phyloP scores from a whole-genome alignment of 2,888 invertebrate species.

The Nysson spinosus region DNA sequence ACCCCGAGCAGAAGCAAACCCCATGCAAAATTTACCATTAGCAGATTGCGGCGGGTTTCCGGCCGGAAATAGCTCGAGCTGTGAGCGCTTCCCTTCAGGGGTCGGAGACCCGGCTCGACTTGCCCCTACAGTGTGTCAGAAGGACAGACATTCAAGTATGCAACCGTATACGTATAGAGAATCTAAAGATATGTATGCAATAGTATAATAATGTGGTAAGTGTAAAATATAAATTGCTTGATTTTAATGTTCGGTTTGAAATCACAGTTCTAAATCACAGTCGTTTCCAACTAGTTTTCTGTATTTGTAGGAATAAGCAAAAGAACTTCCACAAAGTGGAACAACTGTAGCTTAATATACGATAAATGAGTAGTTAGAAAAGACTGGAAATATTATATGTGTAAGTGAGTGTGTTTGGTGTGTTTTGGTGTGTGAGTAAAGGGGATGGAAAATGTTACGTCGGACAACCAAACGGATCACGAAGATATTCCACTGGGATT shows the following conservation, averaged over 20 bases:
- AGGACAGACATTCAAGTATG: conserved; percentile 75
- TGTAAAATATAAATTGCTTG: neutral
- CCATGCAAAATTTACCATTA: conserved; percentile 84
- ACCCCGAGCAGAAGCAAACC: conserved; percentile 46
- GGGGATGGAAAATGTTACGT: neutral
- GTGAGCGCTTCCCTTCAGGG: conserved; percentile 84
- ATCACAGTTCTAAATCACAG: too few species aligned
- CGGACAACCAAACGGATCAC: conserved; percentile 1
- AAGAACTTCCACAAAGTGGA: too few species aligned
- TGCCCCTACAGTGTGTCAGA: conserved; percentile 75
- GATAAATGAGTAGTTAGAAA: too few species aligned
- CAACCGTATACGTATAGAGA: conserved; percentile 64
- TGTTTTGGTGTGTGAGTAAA: neutral
- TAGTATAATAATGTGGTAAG: conserved; percentile 6
- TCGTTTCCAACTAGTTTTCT: too few species aligned
- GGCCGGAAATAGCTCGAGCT: conserved; percentile 85
- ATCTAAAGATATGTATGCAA: conserved; percentile 30
- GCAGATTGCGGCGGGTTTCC: conserved; percentile 84
- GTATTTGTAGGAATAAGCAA: too few species aligned
- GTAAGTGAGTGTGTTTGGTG: neutral
- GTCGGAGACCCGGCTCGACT: conserved; percentile 82
- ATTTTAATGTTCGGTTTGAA: too few species aligned
- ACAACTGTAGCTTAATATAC: too few species aligned
- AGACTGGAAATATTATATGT: neutral
- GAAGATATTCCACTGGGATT: conserved; percentile 31